A percentile compares a stretch with the other conserved stretches of the same genome.
Evolutionary conservation across 2,888 invertebrate species (phyloP).

Genomic region (Malachius bipustulatus): DNA sequence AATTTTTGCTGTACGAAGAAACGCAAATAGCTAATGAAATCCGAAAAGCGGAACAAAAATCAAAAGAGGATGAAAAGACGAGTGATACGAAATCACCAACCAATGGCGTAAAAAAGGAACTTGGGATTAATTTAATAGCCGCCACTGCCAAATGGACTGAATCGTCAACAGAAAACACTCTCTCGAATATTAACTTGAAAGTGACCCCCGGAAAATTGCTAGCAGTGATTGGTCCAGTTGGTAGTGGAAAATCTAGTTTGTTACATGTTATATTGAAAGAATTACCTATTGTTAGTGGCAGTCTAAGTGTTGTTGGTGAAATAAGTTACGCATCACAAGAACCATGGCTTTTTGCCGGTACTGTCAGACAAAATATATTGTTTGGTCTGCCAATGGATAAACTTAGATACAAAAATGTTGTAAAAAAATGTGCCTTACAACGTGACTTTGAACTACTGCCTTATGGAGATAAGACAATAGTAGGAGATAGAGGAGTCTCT

Average conservation of each 20-base stretch:
- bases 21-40: constrained; percentile 28
- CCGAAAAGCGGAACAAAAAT: constrained; percentile 13
- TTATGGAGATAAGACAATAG: constrained; percentile 72
- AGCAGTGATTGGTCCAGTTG: constrained; percentile 56
- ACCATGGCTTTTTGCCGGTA: constrained; percentile 75
- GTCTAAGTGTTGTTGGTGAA: constrained; percentile 53
- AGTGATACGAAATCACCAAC: constrained; percentile 10
- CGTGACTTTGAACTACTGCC: constrained; percentile 65
- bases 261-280: constrained; percentile 57
- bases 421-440: constrained; percentile 60
- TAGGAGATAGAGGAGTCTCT: constrained; percentile 70
- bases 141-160: constrained; percentile 59
- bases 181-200: constrained; percentile 53
- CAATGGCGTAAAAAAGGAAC: constrained; percentile 22
- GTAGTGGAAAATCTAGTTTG: constrained; percentile 49
- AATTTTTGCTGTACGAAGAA: constrained; percentile 44
- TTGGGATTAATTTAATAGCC: constrained; percentile 50
- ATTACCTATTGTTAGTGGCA: constrained; percentile 55
- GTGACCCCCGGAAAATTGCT: constrained; percentile 46
- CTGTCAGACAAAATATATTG: constrained; percentile 83
- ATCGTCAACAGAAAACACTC: constrained; percentile 50
- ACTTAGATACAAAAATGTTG: constrained; percentile 52
- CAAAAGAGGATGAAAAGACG: constrained; percentile 10
- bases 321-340: constrained; percentile 76
- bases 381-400: constrained; percentile 56